Evolutionary conservation across 1,140 invertebrate species (phyloP).

Genomic region (Drosophila sechellia): DNA sequence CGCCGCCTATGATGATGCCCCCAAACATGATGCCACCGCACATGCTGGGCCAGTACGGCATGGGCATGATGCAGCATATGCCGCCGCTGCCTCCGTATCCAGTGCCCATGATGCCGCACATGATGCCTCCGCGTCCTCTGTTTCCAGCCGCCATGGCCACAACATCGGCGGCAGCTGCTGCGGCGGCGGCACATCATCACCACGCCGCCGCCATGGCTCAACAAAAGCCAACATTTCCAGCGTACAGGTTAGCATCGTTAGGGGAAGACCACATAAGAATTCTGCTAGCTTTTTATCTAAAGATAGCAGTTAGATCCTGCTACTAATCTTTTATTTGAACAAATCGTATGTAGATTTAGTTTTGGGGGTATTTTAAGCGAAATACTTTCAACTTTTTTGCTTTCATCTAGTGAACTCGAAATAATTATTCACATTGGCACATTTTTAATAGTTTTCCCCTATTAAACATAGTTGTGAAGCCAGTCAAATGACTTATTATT

Average conservation of each 20-base stretch:
- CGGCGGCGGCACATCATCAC: constrained; percentile 68
- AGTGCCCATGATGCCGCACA: constrained; percentile 87
- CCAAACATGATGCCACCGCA: constrained; percentile 87
- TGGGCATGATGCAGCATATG: constrained; percentile 86
- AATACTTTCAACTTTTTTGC: too few species aligned
- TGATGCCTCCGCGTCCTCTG: constrained; percentile 91
- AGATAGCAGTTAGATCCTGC: not conserved
- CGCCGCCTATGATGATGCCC: constrained; percentile 86
- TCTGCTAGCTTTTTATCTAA: not conserved
- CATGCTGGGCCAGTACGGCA: constrained; percentile 86
- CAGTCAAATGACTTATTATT: not conserved
- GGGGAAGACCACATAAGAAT: not conserved
- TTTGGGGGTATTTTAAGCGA: too few species aligned
- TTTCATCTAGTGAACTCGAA: too few species aligned
- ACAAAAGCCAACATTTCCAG: constrained; percentile 91
- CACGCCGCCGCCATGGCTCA: constrained; percentile 86
- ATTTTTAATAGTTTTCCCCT: not conserved
- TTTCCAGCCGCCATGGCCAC: constrained; percentile 90
- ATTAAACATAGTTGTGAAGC: not conserved
- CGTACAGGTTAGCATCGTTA: constrained; percentile 87
- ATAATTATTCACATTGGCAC: too few species aligned
- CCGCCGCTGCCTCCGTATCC: constrained; percentile 86
- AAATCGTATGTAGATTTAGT: too few species aligned
- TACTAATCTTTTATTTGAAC: too few species aligned
- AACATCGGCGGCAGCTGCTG: constrained; percentile 86